phyloP scores from a whole-genome alignment of 2,797 vertebrate species.

The Orientallactaga sibirica region DNA sequence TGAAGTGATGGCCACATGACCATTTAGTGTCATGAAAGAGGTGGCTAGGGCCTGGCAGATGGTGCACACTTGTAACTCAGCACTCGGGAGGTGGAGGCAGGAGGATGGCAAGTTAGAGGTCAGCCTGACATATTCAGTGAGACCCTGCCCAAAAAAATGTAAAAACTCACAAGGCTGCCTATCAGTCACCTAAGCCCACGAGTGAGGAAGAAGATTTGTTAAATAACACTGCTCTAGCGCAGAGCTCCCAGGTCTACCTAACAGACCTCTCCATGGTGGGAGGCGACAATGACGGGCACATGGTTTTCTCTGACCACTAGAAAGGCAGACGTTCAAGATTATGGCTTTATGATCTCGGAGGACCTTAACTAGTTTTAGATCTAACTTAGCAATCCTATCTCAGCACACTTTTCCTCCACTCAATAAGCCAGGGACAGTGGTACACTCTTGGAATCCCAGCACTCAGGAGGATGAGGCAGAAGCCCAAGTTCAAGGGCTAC shows the following conservation, averaged over 20 bases:
- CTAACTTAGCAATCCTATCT: background rate
- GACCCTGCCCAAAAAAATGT: too few relatives aligned
- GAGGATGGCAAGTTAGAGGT: too few relatives aligned
- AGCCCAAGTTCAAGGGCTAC: too few relatives aligned
- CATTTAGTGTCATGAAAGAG: background rate
- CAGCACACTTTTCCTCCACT: background rate
- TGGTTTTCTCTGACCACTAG: background rate
- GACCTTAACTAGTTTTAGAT: background rate
- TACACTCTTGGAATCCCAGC: too few relatives aligned
- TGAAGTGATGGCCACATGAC: background rate
- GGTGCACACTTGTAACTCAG: too few relatives aligned
- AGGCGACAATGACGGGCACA: background rate
- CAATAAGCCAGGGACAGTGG: too few relatives aligned
- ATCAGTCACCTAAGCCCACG: background rate
- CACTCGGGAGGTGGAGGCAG: too few relatives aligned
- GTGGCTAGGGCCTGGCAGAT: too few relatives aligned
- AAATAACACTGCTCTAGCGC: background rate
- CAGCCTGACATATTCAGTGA: too few relatives aligned
- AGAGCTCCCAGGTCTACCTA: background rate
- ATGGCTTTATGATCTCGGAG: background rate
- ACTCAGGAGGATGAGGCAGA: too few relatives aligned
- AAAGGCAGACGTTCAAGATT: background rate
- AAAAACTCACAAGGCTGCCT: background rate
- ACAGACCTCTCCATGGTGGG: background rate
- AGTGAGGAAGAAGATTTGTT: background rate